Percentiles rank a stretch among this genome's conserved stretches.
These are phyloP conservation scores for Caradrina kadenii DNA, from an alignment of 2,888 invertebrate genomes.

Conservation along the genomic window DNA sequence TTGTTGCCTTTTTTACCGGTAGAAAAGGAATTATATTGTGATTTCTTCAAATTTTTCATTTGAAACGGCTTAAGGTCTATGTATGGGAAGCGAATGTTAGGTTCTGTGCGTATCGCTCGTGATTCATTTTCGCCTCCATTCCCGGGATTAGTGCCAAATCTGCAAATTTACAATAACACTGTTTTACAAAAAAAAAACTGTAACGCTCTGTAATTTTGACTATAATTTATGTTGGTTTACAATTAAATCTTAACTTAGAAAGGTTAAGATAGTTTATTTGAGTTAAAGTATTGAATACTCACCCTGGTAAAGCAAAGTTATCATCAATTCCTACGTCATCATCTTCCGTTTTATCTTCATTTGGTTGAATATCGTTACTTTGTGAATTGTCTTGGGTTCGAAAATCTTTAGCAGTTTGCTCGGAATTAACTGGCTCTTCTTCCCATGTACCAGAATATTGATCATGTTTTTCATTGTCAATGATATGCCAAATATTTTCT, in stretches of 20 bases:
- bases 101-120: slow-evolving; percentile 85
- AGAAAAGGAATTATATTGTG: slow-evolving; percentile 65
- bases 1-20: slow-evolving; percentile 79
- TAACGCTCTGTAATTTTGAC: not conserved
- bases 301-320: slow-evolving; percentile 87
- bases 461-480: slow-evolving; percentile 83
- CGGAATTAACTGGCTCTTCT: slow-evolving; percentile 73
- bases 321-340: slow-evolving; percentile 71
- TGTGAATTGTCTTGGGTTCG: slow-evolving; percentile 46
- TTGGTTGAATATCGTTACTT: slow-evolving; percentile 42
- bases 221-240: not conserved
- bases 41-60: slow-evolving; percentile 79
- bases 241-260: too few relatives aligned
- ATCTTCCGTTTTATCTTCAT: slow-evolving; percentile 51
- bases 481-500: slow-evolving; percentile 87
- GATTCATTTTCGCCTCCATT: slow-evolving; percentile 87
- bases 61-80: slow-evolving; percentile 86
- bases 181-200: not conserved
- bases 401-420: slow-evolving; percentile 57
- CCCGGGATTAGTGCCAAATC: slow-evolving; percentile 82
- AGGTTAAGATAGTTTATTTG: too few relatives aligned
- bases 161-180: slow-evolving; percentile 67
- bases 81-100: slow-evolving; percentile 84
- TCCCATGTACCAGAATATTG: slow-evolving; percentile 80
- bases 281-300: slow-evolving; percentile 53